A percentile compares a stretch with the other conserved stretches of the same genome.
These are phyloP conservation scores for Caenorhabditis uteleia DNA, from an alignment of 2,888 invertebrate species.

Conservation along the genomic window DNA sequence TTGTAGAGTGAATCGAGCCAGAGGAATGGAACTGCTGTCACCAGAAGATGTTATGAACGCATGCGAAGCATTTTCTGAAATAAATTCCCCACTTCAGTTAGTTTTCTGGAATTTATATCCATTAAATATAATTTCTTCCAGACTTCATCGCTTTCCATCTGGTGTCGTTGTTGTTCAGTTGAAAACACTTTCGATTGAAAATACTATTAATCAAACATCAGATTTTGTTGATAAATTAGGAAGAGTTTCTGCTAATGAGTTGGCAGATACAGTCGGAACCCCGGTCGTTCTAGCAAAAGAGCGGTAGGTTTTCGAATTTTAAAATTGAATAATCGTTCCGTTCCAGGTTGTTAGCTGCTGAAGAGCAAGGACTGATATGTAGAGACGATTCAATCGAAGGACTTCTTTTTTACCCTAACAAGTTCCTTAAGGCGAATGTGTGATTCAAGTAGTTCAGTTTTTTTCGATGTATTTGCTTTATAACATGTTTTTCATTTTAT, in stretches of 20 bases:
- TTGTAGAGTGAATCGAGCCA: constrained; percentile 92
- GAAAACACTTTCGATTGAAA: constrained; percentile 75
- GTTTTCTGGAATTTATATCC: constrained; percentile 7
- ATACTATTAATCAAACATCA: constrained; percentile 70
- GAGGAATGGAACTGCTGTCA: constrained; percentile 92
- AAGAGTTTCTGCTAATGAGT: constrained; percentile 80
- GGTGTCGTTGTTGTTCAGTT: constrained; percentile 93
- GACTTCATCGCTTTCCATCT: constrained; percentile 85
- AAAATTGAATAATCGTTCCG: constrained; percentile 2
- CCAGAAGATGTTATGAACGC: constrained; percentile 95
- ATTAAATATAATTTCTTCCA: constrained; percentile 64
- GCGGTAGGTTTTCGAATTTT: constrained; percentile 70
- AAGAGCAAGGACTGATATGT: constrained; percentile 85
- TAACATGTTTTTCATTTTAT: no score
- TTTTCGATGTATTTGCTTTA: no score
- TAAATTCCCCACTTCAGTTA: constrained; percentile 71
- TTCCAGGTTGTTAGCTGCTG: constrained; percentile 81
- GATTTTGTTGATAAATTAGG: constrained; percentile 73
- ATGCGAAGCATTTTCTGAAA: constrained; percentile 74
- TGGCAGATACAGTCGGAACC: constrained; percentile 83
- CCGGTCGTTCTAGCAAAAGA: constrained; percentile 89
- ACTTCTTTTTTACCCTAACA: constrained; percentile 89
- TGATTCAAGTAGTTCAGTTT: not conserved
- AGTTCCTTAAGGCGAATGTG: constrained; percentile 73
- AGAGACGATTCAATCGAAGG: constrained; percentile 95